Evolutionary conservation across 1,140 invertebrate genomes (phyloP), one percentile per base, ranked within the genome.

Genomic region (Glossosoma conforme): DNA sequence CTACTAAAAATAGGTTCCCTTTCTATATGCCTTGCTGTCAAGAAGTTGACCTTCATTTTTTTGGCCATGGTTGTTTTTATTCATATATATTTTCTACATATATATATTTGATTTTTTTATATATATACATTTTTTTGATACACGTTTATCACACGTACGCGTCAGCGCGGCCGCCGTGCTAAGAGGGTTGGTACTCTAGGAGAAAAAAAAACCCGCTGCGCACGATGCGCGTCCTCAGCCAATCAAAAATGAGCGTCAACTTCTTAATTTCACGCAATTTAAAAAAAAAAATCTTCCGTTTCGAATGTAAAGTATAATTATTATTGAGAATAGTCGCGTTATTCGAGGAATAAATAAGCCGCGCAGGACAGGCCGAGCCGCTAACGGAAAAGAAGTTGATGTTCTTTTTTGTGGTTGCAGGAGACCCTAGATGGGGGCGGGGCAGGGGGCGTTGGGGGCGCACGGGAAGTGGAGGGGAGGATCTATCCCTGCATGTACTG

Each of bases 241-340:
- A 87, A 86, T 86, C 86, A 87, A 88, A 87, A 89, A 89, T 89
- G 87, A 90, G 84, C 87, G 87, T 91, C 88, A 91, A 91, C 89
- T 91, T 91, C 89, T 91, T 87, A 86, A 65, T 66, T 10, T 18
- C 40, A 19, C 13, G 20, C 37, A 44, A 35, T 18, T 11, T 25
- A 9, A 19, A 54, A 49, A 48, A 55, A 40, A n/a, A 35, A n/a
- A n/a, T n/a, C n/a, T n/a, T n/a, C n/a, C n/a, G n/a, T n/a, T n/a
- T n/a, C n/a, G n/a, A n/a, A n/a, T n/a, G n/a, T n/a, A n/a, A n/a
- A n/a, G n/a, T n/a, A 22, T 25, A 13, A 4, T n/a, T 22, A 43
- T 43, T 30, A 2, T 44, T 14, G 35, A 18, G n/a, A n/a, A n/a
- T n/a, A n/a, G n/a, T n/a, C n/a, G n/a, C 43, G 68, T 75, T 69